Base-by-base conservation (phyloP, 2,113 vertebrate species). In the Ranitomeya variabilis region DNA sequence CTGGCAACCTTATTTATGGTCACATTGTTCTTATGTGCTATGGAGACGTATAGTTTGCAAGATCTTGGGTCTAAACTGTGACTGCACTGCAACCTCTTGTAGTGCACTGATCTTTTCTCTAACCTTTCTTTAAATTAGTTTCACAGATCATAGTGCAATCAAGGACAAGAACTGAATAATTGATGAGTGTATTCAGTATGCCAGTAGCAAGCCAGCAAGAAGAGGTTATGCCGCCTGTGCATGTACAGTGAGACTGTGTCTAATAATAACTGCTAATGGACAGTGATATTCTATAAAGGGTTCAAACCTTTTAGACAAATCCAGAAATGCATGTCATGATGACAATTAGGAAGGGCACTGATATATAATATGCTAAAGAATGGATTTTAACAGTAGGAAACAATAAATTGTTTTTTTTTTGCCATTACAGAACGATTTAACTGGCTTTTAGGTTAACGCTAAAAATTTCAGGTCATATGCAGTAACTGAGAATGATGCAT, bases 201-300 rank as follows among this genome's bases (percentile, higher is more conserved):
- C 80, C 54, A n/a, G 67, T 82, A 74, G 67, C 52, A 87, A 69
- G 54, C 66, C 19, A 55, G 60, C 78, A 81, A 74, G 52, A 55
- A 76, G 80, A 54, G 67, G 67, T 62, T 77, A 86, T 76, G 60
- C 31, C 52, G 60, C 69, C 55, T 45, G 79, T 81, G 19, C 37
- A 18, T 88, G 62, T 60, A 37, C 86, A 88, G 31, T 62, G 80
- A 83, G 80, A 55, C 80, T 31, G n/a, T 26, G 21, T 73, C 87
- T 88, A 88, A 76, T 88, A 88, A 76, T 88, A 88, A 37, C 87
- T 26, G 10, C 87, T 88, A 88, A 88, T 88, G 87, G 87, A 83
- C 69, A 66, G 7, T 26, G 54, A 64, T 77, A 88, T 66, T 83
- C 80, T 83, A 54, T 83, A 88, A 88, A 83, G 26, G 26, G 57